A percentile compares a stretch with the other conserved stretches of the same genome.
These are phyloP conservation scores for Lysandra coridon DNA, from an alignment of 2,888 invertebrate species.

Conservation along the genomic window DNA sequence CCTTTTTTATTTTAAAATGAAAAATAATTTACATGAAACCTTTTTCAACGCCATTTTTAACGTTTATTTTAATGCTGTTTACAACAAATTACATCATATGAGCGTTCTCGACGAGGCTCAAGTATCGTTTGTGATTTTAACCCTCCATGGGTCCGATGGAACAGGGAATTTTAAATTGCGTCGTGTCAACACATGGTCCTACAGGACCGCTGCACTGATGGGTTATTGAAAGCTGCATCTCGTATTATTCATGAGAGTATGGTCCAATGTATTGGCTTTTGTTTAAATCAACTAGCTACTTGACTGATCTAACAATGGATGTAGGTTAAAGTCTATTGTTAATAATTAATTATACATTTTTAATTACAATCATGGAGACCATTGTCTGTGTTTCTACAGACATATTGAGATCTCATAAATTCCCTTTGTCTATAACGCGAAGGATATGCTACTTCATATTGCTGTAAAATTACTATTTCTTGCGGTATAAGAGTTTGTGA, in stretches of 20 bases:
- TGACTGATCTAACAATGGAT: neutral
- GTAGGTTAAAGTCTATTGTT: neutral
- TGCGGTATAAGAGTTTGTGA: neutral
- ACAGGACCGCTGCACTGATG: slow-evolving; percentile 38
- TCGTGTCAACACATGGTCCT: slow-evolving; percentile 40
- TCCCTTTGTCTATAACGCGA: no score
- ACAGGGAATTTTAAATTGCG: slow-evolving; percentile 35
- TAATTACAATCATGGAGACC: neutral
- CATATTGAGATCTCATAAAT: no score
- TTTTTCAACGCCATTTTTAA: neutral
- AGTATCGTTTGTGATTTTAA: neutral
- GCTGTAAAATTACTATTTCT: neutral
- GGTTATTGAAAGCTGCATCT: slow-evolving; percentile 42
- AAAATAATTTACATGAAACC: neutral
- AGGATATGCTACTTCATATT: neutral
- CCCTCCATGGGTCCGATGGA: slow-evolving; percentile 6
- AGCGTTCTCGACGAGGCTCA: neutral
- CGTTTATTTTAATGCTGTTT: neutral
- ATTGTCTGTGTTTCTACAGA: no score
- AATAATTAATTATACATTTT: neutral
- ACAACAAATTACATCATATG: neutral
- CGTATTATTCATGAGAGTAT: slow-evolving; percentile 42
- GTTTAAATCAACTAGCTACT: neutral
- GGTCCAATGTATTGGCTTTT: slow-evolving; percentile 32
- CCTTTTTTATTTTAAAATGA: no score